phyloP scores from a whole-genome alignment of 2,113 vertebrate genomes.

The Anhinga rufa region DNA sequence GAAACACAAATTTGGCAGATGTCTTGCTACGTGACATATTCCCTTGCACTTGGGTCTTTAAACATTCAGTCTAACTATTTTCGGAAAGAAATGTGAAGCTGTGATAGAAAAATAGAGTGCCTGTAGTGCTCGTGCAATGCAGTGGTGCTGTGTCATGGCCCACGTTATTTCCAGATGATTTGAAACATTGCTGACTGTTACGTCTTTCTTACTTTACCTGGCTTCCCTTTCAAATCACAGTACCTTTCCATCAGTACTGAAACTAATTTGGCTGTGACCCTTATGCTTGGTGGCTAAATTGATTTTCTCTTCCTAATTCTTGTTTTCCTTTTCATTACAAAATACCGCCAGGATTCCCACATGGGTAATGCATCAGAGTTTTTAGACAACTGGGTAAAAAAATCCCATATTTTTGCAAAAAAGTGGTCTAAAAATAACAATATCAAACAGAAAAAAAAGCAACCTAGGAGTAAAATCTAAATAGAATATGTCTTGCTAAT shows the following conservation, averaged over 20 bases:
- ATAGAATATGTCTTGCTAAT: neutral
- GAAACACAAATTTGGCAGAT: conserved; percentile 15
- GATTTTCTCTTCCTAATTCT: conserved; percentile 49
- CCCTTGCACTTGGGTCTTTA: neutral
- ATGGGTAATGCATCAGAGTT: conserved; percentile 14
- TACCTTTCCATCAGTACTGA: neutral
- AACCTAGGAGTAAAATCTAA: neutral
- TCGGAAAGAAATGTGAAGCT: conserved; percentile 20
- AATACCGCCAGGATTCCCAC: conserved; percentile 5
- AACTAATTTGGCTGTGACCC: conserved; percentile 46
- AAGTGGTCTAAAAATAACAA: neutral
- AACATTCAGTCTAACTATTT: conserved; percentile 4
- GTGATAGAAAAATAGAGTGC: conserved; percentile 4
- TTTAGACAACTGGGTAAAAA: conserved; percentile 9
- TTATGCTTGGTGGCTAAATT: conserved; percentile 20
- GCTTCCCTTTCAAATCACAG: neutral
- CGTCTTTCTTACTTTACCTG: neutral
- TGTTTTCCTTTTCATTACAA: conserved; percentile 46
- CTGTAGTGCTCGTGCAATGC: neutral
- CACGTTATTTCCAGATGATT: neutral
- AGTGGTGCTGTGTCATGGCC: neutral
- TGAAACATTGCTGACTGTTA: conserved; percentile 36
- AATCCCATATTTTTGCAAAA: neutral
- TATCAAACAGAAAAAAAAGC: neutral
- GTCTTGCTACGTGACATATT: conserved; percentile 26